phyloP scores from a whole-genome alignment of 2,113 vertebrate species.

The Saccopteryx bilineata region DNA sequence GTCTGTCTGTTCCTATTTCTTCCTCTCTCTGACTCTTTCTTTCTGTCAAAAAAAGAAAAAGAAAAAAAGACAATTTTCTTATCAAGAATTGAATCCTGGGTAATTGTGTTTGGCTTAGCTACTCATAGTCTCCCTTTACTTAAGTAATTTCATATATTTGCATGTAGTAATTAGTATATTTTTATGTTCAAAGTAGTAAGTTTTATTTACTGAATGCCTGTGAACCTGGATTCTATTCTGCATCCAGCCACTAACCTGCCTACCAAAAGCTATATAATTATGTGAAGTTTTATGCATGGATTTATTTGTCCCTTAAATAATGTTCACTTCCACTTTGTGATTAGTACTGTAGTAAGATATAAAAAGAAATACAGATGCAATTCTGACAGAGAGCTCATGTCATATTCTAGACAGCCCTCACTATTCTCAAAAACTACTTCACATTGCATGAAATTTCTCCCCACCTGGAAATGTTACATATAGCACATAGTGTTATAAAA shows the following conservation, averaged over 20 bases:
- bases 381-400: background rate
- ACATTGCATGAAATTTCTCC: background rate
- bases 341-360: background rate
- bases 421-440: background rate
- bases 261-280: background rate
- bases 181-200: constrained; percentile 20
- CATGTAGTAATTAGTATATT: background rate
- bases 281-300: background rate
- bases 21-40: too few species aligned
- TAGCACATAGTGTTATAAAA: background rate
- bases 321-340: background rate
- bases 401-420: background rate
- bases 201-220: background rate
- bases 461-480: background rate
- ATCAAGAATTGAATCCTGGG: background rate
- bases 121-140: background rate
- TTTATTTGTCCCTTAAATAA: constrained; percentile 14
- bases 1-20: too few species aligned
- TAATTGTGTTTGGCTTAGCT: background rate
- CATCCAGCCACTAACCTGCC: background rate
- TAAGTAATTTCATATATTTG: background rate
- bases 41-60: too few species aligned
- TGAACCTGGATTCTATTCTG: constrained; percentile 24
- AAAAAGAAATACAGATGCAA: background rate
- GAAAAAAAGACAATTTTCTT: background rate